Percentiles rank a stretch among this genome's conserved stretches.
These are phyloP conservation scores for Lemur catta DNA, from an alignment of 2,797 vertebrate genomes.

Conservation along the genomic window DNA sequence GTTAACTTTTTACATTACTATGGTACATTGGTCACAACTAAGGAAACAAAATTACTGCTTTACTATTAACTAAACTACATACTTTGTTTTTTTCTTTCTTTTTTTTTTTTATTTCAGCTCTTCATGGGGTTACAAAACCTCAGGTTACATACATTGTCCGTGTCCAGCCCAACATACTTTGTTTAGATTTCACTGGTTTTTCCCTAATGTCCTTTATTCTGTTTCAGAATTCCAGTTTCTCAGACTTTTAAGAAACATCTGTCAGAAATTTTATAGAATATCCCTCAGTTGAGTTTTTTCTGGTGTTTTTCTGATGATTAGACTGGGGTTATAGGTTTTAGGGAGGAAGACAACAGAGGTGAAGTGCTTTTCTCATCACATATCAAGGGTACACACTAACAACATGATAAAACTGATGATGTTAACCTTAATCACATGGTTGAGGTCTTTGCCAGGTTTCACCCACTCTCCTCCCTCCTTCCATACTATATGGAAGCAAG, in stretches of 20 bases:
- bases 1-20: background rate
- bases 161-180: no score
- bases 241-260: background rate
- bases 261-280: background rate
- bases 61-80: background rate
- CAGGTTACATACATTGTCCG: no score
- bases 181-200: conserved; percentile 26
- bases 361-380: background rate
- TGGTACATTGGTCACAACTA: conserved; percentile 31
- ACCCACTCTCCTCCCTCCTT: background rate
- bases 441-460: background rate
- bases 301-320: conserved; percentile 19
- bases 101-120: no score
- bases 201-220: background rate
- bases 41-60: conserved; percentile 22
- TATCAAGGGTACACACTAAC: background rate
- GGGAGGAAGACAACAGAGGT: background rate
- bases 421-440: background rate
- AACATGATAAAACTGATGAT: background rate
- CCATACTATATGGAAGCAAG: conserved; percentile 1
- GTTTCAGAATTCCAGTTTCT: conserved; percentile 26
- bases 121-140: no score
- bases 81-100: no score
- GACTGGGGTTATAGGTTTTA: background rate
- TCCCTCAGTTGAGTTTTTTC: background rate